Evolutionary conservation across 2,113 vertebrate genomes (phyloP), one percentile per base, ranked within the genome.

Genomic region (Erythrolamprus reginae): DNA sequence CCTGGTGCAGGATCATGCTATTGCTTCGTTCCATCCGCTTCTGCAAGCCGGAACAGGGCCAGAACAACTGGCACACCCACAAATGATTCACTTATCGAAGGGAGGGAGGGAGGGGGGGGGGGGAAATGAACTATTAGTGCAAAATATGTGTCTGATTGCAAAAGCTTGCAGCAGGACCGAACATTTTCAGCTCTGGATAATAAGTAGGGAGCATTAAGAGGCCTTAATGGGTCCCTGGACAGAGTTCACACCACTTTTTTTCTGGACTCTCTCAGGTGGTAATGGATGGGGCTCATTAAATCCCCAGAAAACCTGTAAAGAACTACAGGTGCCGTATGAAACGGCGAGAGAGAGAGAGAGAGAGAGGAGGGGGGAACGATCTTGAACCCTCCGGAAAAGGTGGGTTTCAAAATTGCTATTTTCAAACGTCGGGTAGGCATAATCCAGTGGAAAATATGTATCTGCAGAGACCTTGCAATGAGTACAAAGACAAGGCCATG

Each of bases 71-170:
- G 53, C 1, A 82, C 3, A 89, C 23, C 92, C 23, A 19, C 92
- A n/a, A 0, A 2, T 0, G 84, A 65, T 0, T 91, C 94, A 93
- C 95, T 96, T 95, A 96, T 95, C 96, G 94, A 94, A 33, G 52
- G 45, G 26, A 38, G 17, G 58, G 84, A 84, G 4, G 47, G 88
- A 13, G 56, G 24, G 45, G 5, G 45, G 45, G 45, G 5, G 45
- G 58, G 10, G 91, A 77, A 47, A 5, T 1, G 38, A 94, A 90
- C 55, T 24, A 52, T 90, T 90, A 88, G 85, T 15, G 9, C 58
- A 51, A 89, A 90, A 77, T 0, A 1, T 61, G 38, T n/a, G 17
- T 0, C 0, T 0, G 15, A 24, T 0, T n/a, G 10, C 19, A 88
- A 86, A 82, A 6, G 13, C 92, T 51, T 56, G 84, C 42, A 87